Evolutionary conservation across 2,888 invertebrate genomes (phyloP).

Genomic region (Machimus atricapillus): DNA sequence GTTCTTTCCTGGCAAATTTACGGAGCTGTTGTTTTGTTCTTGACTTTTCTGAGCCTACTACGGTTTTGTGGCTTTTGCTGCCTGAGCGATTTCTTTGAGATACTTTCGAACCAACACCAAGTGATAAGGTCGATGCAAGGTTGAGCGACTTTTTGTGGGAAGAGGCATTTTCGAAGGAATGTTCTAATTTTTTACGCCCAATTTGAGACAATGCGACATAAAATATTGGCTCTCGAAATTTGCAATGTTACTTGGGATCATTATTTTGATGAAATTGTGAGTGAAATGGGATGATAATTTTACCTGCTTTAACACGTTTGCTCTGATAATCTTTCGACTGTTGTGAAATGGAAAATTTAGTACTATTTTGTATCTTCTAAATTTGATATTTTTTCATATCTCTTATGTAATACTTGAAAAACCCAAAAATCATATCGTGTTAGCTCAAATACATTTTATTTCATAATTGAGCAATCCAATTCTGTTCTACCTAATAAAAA

Average conservation of each 20-base stretch:
- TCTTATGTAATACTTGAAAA: too few relatives aligned
- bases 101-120: background rate
- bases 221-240: background rate
- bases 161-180: background rate
- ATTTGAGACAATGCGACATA: background rate
- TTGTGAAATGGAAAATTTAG: background rate
- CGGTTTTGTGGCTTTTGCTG: background rate
- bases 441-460: too few relatives aligned
- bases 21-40: background rate
- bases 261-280: background rate
- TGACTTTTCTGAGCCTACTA: background rate
- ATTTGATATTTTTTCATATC: background rate
- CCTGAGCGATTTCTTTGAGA: background rate
- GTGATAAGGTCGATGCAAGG: background rate
- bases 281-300: background rate
- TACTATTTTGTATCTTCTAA: background rate
- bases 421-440: too few relatives aligned
- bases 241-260: background rate
- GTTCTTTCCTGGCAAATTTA: constrained; percentile 24
- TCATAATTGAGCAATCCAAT: too few relatives aligned
- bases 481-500: too few relatives aligned
- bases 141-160: background rate
- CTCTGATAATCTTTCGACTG: background rate
- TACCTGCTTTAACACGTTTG: background rate
- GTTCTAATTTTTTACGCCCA: background rate